Evolutionary conservation across 2,888 invertebrate genomes (phyloP).

Genomic region (Malthinus seriepunctatus): DNA sequence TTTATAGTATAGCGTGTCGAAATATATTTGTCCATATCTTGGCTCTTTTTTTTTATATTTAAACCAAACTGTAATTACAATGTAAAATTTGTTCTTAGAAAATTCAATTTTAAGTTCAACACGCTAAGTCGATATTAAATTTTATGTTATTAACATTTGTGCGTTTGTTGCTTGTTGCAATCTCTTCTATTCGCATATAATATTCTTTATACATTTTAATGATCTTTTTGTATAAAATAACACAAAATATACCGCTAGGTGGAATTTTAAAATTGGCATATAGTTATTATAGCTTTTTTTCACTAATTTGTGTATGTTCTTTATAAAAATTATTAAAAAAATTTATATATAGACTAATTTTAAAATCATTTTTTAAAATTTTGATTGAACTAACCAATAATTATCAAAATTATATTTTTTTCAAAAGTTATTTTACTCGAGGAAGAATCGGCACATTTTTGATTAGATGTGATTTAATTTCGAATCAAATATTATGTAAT

Average conservation of each 20-base stretch:
- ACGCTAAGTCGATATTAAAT: constrained; percentile 35
- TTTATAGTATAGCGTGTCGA: constrained; percentile 32
- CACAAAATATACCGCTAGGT: constrained; percentile 2
- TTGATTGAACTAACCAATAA: too few species aligned
- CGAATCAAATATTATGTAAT: too few species aligned
- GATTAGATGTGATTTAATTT: too few species aligned
- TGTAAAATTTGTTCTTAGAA: constrained; percentile 34
- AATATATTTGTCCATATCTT: constrained; percentile 30
- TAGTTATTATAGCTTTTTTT: not conserved
- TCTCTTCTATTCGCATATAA: constrained; percentile 5
- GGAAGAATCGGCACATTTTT: too few species aligned
- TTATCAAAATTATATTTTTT: too few species aligned
- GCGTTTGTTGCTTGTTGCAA: constrained; percentile 14
- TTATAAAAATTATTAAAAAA: too few species aligned
- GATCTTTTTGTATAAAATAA: constrained; percentile 5
- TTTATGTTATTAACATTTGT: constrained; percentile 23
- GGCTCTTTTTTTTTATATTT: constrained; percentile 17
- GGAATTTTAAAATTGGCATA: constrained; percentile 5
- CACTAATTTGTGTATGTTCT: too few species aligned
- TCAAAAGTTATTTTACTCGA: too few species aligned
- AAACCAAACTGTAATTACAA: constrained; percentile 30
- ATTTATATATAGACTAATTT: too few species aligned
- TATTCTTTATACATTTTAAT: not conserved
- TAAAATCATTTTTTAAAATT: too few species aligned
- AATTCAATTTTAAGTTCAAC: constrained; percentile 32